Evolutionary conservation across 1,140 invertebrate species (phyloP).

Genomic region (Procambarus clarkii): DNA sequence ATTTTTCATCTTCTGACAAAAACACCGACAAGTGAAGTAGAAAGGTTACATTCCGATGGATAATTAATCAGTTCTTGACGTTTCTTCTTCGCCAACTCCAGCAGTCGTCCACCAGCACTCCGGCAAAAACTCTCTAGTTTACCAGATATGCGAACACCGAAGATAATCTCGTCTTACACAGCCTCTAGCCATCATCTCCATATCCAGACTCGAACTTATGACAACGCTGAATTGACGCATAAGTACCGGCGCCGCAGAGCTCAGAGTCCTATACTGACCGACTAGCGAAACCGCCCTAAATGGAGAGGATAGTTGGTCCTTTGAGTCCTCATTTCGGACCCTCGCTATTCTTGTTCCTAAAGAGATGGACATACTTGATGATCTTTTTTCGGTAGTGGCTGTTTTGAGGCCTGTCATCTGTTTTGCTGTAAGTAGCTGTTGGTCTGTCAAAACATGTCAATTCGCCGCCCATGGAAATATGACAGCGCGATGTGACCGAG

Average conservation of each 20-base stretch:
- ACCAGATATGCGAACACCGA: conserved; percentile 47
- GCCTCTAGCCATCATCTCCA: conserved; percentile 63
- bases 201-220: conserved; percentile 34
- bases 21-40: neutral
- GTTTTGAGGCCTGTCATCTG: conserved; percentile 66
- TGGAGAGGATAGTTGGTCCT: neutral
- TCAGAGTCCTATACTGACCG: neutral
- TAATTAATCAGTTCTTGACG: conserved; percentile 21
- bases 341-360: conserved; percentile 44
- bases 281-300: neutral
- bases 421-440: conserved; percentile 62
- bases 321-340: neutral
- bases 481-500: conserved; percentile 34
- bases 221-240: neutral
- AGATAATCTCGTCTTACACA: conserved; percentile 61
- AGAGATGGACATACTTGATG: conserved; percentile 57
- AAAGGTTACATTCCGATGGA: neutral
- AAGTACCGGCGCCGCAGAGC: neutral
- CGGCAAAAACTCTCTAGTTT: conserved; percentile 31
- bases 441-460: conserved; percentile 67
- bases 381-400: conserved; percentile 47
- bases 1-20: neutral
- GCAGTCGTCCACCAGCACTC: neutral
- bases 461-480: conserved; percentile 28
- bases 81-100: neutral